Conservation (phyloP, 2,113 vertebrate genomes). For the Pseudopipra pipra region DNA sequence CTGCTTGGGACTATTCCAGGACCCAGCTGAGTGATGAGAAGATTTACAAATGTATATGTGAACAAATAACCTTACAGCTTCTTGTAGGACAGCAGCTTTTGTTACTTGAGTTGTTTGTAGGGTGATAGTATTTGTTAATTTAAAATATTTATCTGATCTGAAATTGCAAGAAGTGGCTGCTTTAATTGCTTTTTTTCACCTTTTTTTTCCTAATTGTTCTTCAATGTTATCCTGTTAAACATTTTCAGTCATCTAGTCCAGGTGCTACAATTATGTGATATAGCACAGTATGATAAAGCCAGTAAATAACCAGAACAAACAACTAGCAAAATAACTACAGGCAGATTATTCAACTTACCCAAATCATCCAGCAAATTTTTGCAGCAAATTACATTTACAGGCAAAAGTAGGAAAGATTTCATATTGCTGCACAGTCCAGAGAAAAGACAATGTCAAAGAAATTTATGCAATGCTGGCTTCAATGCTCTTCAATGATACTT, state of each 20-base stretch:
- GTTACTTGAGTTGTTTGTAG: background rate
- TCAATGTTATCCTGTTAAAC: background rate
- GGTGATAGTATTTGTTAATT: background rate
- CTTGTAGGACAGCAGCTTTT: background rate
- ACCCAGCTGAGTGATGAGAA: background rate
- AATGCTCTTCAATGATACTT: background rate
- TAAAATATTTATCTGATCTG: background rate
- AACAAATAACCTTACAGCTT: background rate
- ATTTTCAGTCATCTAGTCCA: background rate
- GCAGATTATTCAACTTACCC: background rate
- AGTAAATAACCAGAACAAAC: background rate
- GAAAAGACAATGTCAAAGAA: background rate
- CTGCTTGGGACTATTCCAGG: background rate
- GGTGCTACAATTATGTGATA: background rate
- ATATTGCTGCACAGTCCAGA: background rate
- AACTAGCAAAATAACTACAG: background rate
- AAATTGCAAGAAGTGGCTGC: background rate
- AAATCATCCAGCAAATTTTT: background rate
- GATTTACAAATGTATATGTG: background rate
- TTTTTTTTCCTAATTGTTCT: background rate
- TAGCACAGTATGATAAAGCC: background rate
- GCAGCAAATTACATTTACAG: background rate
- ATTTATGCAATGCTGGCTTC: background rate
- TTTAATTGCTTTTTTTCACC: background rate
- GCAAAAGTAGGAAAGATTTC: background rate